Evolutionary conservation across 2,113 vertebrate genomes (phyloP), one percentile per base, ranked within the genome.

Genomic region (Lates calcarifer): DNA sequence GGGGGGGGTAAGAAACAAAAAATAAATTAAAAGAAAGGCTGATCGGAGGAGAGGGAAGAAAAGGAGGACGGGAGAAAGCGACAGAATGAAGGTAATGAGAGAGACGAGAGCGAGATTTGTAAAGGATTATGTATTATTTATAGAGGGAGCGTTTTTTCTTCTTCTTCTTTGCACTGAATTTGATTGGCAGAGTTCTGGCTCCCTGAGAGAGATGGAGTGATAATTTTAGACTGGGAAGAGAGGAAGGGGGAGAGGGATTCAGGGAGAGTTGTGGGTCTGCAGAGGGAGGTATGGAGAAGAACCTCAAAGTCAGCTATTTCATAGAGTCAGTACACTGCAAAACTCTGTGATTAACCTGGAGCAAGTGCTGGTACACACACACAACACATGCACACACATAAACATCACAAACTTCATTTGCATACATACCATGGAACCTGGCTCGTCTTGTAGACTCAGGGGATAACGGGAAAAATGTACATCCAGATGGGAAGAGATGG

Each of bases 61-160:
- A 81, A 67, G 53, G 65, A 85, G 74, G 83, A 84, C 74, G 39
- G 71, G 74, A 78, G 77, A 80, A 88, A 88, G 71, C 15, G 22
- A 90, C 57, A 74, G 84, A 84, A 89, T 18, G 57, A 81, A 90
- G 85, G 93, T 94, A 93, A 91, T 91, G 88, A 86, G 87, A 82
- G 85, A 92, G 74, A 90, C 60, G 64, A 85, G 65, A 72, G 79
- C 8, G 3, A 90, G 88, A 90, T 92, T 90, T 94, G 91, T 90
- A 77, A 90, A 90, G 93, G 89, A 93, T 94, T 92, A 93, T 94
- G 90, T 90, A 87, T 93, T 95, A 95, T 94, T 95, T 94, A 94
- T 94, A 92, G 83, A 79, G 67, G 47, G 35, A 82, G 74, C 68
- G 31, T 35, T 9, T 67, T 62, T 87, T n/a, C n/a, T n/a, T n/a